These are phyloP conservation scores for Acleris emargana DNA, from an alignment of 2,888 invertebrate species.

Conservation along the genomic window DNA sequence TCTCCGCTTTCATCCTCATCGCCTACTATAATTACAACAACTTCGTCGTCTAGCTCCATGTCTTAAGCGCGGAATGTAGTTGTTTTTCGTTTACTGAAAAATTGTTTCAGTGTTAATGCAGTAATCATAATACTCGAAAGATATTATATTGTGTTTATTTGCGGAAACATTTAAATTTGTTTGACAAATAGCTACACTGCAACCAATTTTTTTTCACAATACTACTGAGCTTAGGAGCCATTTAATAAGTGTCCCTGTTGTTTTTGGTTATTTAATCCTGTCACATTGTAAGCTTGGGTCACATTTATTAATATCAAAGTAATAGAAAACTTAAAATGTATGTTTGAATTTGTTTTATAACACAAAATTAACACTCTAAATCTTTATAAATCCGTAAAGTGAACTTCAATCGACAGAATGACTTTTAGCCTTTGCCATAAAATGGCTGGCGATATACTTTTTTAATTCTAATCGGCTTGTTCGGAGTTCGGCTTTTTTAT, in stretches of 20 bases:
- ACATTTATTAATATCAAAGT: too few relatives aligned
- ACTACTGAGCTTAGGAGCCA: conserved; percentile 26
- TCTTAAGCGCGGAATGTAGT: conserved; percentile 8
- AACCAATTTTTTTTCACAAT: conserved; percentile 21
- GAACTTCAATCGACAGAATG: conserved; percentile 20
- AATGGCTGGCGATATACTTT: conserved; percentile 25
- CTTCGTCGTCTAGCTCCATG: conserved; percentile 54
- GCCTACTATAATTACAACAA: conserved; percentile 53
- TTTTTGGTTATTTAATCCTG: too few relatives aligned
- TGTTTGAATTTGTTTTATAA: neutral
- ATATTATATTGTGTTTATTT: neutral
- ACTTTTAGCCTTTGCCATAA: conserved; percentile 33
- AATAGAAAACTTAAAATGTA: neutral
- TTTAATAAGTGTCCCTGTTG: neutral
- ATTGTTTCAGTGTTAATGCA: neutral
- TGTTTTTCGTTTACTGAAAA: neutral
- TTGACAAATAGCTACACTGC: conserved; percentile 12
- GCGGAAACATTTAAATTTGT: conserved; percentile 13
- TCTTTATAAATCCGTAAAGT: too few relatives aligned
- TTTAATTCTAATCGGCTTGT: neutral
- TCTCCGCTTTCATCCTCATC: conserved; percentile 41
- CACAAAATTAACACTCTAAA: too few relatives aligned
- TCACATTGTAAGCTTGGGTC: too few relatives aligned
- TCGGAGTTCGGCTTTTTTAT: neutral
- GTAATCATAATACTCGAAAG: neutral